Base-by-base conservation (phyloP, 2,113 vertebrate species). In the Crotalus horridus region DNA sequence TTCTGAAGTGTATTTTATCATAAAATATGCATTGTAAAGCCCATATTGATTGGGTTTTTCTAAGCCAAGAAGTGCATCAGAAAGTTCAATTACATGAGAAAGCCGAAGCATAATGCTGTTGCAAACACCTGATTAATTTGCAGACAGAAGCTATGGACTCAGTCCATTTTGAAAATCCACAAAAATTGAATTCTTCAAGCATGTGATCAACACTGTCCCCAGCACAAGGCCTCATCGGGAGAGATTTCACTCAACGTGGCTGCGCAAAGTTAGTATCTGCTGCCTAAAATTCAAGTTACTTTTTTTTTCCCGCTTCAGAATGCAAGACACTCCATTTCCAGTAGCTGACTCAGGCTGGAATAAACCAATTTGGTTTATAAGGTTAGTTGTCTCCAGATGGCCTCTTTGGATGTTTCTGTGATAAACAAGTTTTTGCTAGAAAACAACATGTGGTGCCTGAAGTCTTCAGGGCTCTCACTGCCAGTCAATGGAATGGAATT, bases 401-500 rank as follows among this genome's bases (percentile, higher is more conserved):
- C 93, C 94, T 94, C 94, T 94, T 91, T 92, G 92, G 87, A 46
- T 85, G 74, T 69, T 87, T 91, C 43, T 92, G 88, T 94, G 92
- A 96, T 95, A 95, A 97, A 96, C 87, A 94, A 94, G 94, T 54
- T 48, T 94, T 43, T 90, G 69, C 39, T 95, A 89, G 58, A 93
- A 93, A 96, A 91, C 48, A 95, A 54, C 91, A 95, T 90, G 92
- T 61, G 91, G 88, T 92, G 94, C 24, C 93, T 92, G 90, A 95
- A 94, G 88, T 58, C 94, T 89, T 33, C 90, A 39, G 23, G 55
- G 93, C 81, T 74, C 95, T 91, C 94, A 53, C 93, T 94, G 81
- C 69, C 93, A 94, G 58, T 96, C 95, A 95, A n/a, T 89, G 89
- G 92, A 96, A 95, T 85, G 64, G 92, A 95, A 94, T 95, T 95